Percentiles rank a stretch among this genome's conserved stretches.
Conservation (phyloP, 2,113 vertebrate genomes). For the Natator depressus region DNA sequence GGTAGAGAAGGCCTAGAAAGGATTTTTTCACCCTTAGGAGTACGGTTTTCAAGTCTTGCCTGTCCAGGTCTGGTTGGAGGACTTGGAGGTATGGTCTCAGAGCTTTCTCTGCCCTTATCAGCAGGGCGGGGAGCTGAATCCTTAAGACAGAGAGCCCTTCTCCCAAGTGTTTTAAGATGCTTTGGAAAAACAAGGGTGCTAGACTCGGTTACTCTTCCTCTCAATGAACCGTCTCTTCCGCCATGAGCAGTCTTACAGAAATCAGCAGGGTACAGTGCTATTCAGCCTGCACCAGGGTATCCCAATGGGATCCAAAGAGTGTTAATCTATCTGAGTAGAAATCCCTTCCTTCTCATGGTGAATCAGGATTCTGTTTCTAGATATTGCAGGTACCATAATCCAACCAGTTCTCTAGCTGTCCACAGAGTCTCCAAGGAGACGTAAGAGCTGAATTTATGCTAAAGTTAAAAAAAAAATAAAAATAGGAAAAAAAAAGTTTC, state of each 20-base stretch:
- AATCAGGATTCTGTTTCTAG: neutral
- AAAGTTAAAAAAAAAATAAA: neutral
- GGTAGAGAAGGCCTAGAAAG: too few relatives aligned
- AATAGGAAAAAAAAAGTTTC: neutral
- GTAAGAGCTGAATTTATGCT: neutral
- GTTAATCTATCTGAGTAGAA: neutral
- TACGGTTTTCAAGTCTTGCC: neutral
- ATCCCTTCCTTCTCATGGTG: neutral
- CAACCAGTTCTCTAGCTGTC: neutral
- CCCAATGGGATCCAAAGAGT: neutral
- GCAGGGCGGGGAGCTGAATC: neutral
- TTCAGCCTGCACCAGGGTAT: neutral
- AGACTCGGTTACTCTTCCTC: too few relatives aligned
- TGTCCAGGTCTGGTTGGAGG: neutral
- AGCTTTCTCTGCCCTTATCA: neutral
- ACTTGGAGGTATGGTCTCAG: neutral
- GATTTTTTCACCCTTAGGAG: neutral
- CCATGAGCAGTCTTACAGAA: neutral
- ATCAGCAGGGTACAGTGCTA: neutral
- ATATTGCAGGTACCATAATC: neutral
- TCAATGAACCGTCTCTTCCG: neutral
- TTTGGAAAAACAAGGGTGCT: too few relatives aligned
- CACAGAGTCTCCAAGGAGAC: neutral
- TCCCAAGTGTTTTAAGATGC: neutral
- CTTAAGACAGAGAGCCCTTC: too few relatives aligned